These are phyloP conservation scores for Festucalex cinctus DNA, from an alignment of 2,113 vertebrate species.

Conservation along the genomic window DNA sequence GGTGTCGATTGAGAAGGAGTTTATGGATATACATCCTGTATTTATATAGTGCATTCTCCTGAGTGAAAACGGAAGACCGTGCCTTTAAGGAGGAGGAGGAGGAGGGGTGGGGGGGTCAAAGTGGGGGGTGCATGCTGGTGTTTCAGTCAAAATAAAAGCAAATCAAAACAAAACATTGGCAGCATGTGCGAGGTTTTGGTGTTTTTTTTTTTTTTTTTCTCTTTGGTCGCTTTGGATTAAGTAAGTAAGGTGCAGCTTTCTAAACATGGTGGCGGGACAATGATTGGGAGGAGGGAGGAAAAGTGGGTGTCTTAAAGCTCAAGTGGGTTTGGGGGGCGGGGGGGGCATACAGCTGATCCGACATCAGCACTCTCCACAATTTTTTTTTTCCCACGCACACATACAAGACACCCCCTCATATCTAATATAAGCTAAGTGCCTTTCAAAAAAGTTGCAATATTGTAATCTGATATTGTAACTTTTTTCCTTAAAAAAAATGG, in stretches of 20 bases:
- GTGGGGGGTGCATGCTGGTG: not conserved
- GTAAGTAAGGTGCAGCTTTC: constrained; percentile 60
- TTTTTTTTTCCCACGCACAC: not conserved
- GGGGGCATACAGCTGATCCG: not conserved
- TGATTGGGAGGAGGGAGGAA: not conserved
- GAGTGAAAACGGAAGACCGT: no score
- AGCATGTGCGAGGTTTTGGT: constrained; percentile 41
- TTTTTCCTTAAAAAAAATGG: no score
- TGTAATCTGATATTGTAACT: no score
- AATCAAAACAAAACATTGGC: constrained; percentile 21
- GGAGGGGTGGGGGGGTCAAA: constrained; percentile 8
- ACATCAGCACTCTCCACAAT: not conserved
- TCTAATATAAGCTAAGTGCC: not conserved
- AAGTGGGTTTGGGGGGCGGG: not conserved
- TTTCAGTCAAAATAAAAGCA: not conserved
- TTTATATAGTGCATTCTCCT: no score
- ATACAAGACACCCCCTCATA: not conserved
- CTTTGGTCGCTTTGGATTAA: constrained; percentile 60
- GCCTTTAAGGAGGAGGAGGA: no score
- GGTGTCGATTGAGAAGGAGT: no score
- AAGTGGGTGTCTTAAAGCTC: constrained; percentile 30
- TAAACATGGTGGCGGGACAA: not conserved
- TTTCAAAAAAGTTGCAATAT: not conserved
- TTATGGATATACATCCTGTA: no score
- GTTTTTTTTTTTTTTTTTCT: constrained; percentile 48